phyloP scores from a whole-genome alignment of 2,888 invertebrate species.

The Geotrupes spiniger region DNA sequence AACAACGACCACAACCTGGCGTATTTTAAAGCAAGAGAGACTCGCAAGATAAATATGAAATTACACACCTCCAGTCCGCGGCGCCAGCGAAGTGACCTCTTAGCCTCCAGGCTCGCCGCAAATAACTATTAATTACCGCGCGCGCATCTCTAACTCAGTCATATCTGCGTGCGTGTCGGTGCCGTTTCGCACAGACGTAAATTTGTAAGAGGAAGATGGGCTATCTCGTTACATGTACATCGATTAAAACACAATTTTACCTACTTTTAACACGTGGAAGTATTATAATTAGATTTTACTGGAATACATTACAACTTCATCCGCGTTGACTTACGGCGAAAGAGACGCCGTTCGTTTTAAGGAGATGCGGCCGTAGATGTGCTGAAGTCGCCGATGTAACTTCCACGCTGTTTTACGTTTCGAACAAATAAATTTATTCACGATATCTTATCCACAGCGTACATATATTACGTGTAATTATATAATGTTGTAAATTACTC shows the following conservation, averaged over 20 bases:
- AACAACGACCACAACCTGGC: slow-evolving; percentile 5
- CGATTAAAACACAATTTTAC: slow-evolving; percentile 3
- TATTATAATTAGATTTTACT: slow-evolving; percentile 7
- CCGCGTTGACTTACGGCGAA: neutral
- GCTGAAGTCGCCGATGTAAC: no score
- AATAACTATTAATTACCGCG: slow-evolving; percentile 32
- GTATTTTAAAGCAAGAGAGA: slow-evolving; percentile 4
- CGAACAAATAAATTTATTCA: slow-evolving; percentile 2
- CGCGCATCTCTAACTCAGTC: slow-evolving; percentile 26
- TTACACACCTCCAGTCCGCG: slow-evolving; percentile 30
- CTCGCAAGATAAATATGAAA: slow-evolving; percentile 26
- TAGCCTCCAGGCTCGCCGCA: slow-evolving; percentile 29
- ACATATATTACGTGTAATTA: slow-evolving; percentile 18
- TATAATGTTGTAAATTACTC: slow-evolving; percentile 21
- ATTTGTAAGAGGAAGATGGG: slow-evolving; percentile 6
- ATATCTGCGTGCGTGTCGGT: slow-evolving; percentile 11
- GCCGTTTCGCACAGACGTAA: slow-evolving; percentile 4
- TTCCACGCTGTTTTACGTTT: no score
- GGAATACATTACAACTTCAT: slow-evolving; percentile 8
- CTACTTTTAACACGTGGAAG: slow-evolving; percentile 3
- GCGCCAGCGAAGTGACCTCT: slow-evolving; percentile 32
- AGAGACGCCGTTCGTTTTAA: neutral
- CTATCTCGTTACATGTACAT: neutral
- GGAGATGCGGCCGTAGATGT: no score
- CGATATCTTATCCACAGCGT: neutral